These are phyloP conservation scores for Pachypanchax playfairii DNA, from an alignment of 2,113 vertebrate genomes.

Conservation along the genomic window DNA sequence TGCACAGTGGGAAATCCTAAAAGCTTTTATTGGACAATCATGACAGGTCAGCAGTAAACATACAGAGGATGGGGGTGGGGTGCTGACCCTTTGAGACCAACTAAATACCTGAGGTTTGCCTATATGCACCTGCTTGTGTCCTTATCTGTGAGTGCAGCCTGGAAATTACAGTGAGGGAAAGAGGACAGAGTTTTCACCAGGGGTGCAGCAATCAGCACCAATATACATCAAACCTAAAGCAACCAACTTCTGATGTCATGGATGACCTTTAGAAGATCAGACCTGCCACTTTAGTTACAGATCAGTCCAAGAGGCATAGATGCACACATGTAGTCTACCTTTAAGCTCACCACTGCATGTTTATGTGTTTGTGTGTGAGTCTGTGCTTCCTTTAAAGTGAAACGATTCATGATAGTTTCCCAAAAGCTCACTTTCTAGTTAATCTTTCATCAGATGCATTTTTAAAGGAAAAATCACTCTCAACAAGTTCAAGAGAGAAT, in stretches of 20 bases:
- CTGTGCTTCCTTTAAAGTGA: conserved; percentile 9
- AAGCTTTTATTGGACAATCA: conserved; percentile 54
- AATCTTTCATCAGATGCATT: neutral
- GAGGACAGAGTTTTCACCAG: conserved; percentile 49
- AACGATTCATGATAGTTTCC: neutral
- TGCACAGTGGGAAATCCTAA: conserved; percentile 32
- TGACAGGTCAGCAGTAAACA: conserved; percentile 63
- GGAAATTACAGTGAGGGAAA: conserved; percentile 13
- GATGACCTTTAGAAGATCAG: conserved; percentile 81
- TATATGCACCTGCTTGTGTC: conserved; percentile 11
- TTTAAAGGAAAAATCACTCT: too few species aligned
- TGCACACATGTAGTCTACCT: conserved; percentile 10
- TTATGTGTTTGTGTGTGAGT: conserved; percentile 6
- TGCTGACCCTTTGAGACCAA: conserved; percentile 77
- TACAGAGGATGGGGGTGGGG: conserved; percentile 52
- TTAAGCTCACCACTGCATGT: neutral
- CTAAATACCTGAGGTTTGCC: conserved; percentile 66
- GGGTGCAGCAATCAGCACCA: conserved; percentile 68
- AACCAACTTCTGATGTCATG: conserved; percentile 72
- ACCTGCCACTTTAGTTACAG: conserved; percentile 77
- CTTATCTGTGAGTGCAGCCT: conserved; percentile 19
- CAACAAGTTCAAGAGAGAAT: too few species aligned
- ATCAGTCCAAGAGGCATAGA: conserved; percentile 68
- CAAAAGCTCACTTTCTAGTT: neutral
- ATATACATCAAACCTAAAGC: conserved; percentile 72